Evolutionary conservation across 1,140 invertebrate genomes (phyloP).

Genomic region (Drosophila bipectinata): DNA sequence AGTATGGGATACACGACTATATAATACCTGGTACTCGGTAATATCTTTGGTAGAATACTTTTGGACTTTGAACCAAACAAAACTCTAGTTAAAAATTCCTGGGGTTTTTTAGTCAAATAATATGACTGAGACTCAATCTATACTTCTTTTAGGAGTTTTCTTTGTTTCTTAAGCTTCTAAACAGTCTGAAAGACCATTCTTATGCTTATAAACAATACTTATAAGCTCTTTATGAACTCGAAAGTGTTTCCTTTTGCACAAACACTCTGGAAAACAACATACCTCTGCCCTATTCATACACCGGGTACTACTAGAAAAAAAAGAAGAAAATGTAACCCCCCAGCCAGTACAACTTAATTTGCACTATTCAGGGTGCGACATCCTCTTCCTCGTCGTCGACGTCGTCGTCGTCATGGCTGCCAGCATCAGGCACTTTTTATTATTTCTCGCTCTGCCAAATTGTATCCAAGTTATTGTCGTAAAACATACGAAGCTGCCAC

Average conservation of each 20-base stretch:
- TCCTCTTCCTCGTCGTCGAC: conserved; percentile 9
- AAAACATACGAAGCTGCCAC: conserved; percentile 65
- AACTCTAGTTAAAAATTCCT: too few relatives aligned
- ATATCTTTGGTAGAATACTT: too few relatives aligned
- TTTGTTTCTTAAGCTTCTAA: too few relatives aligned
- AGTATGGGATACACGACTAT: not conserved
- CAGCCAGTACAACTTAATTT: conserved; percentile 69
- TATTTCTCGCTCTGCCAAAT: conserved; percentile 72
- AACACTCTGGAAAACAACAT: not conserved
- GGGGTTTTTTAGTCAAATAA: too few relatives aligned
- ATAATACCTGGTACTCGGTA: not conserved
- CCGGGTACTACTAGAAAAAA: not conserved
- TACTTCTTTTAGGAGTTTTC: too few relatives aligned
- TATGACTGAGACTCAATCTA: too few relatives aligned
- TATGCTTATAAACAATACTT: too few relatives aligned
- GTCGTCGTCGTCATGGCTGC: conserved; percentile 43
- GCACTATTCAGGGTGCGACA: conserved; percentile 68
- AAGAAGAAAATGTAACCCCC: conserved; percentile 1
- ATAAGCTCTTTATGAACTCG: too few relatives aligned
- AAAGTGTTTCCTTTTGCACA: not conserved
- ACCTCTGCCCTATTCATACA: not conserved
- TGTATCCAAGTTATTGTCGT: conserved; percentile 77
- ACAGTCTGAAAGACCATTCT: too few relatives aligned
- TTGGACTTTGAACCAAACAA: too few relatives aligned
- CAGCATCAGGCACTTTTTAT: conserved; percentile 62